These are phyloP conservation scores for Hephaestus fuliginosus DNA, from an alignment of 2,797 vertebrate species.

Conservation along the genomic window DNA sequence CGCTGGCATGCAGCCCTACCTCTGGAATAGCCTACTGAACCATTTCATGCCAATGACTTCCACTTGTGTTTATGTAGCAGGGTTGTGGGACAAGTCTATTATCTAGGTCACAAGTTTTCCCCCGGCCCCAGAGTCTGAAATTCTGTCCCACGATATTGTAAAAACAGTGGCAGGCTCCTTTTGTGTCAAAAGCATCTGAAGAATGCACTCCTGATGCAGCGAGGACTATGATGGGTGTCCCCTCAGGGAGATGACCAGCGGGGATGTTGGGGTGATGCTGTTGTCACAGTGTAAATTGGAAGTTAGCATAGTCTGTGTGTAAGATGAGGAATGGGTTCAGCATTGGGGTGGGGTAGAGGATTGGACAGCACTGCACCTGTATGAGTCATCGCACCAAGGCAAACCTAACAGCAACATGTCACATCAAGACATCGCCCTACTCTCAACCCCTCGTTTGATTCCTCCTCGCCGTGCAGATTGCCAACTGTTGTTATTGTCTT, in stretches of 20 bases:
- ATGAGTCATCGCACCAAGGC: conserved; percentile 69
- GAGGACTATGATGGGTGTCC: conserved; percentile 33
- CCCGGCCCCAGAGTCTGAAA: conserved; percentile 45
- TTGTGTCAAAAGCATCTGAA: conserved; percentile 76
- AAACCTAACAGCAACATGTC: conserved; percentile 70
- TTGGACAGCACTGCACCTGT: conserved; percentile 53
- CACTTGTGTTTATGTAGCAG: conserved; percentile 31
- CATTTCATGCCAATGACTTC: conserved; percentile 21
- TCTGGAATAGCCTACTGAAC: conserved; percentile 7
- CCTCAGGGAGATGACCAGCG: conserved; percentile 21
- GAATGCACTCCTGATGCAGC: conserved; percentile 70
- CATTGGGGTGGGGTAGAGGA: conserved; percentile 45
- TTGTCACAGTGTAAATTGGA: conserved; percentile 47
- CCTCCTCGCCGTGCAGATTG: conserved; percentile 50
- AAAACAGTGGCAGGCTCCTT: conserved; percentile 63
- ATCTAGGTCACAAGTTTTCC: conserved; percentile 55
- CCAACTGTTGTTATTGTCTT: conserved; percentile 67
- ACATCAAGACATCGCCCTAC: conserved; percentile 68
- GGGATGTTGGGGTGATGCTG: conserved; percentile 34
- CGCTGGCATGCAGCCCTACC: conserved; percentile 15
- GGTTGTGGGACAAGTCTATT: conserved; percentile 42
- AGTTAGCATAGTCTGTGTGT: conserved; percentile 27
- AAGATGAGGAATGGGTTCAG: conserved; percentile 59
- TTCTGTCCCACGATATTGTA: conserved; percentile 67
- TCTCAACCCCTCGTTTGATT: conserved; percentile 65